These are phyloP conservation scores for Esperia sulphurella DNA, from an alignment of 2,888 invertebrate genomes.

Conservation along the genomic window DNA sequence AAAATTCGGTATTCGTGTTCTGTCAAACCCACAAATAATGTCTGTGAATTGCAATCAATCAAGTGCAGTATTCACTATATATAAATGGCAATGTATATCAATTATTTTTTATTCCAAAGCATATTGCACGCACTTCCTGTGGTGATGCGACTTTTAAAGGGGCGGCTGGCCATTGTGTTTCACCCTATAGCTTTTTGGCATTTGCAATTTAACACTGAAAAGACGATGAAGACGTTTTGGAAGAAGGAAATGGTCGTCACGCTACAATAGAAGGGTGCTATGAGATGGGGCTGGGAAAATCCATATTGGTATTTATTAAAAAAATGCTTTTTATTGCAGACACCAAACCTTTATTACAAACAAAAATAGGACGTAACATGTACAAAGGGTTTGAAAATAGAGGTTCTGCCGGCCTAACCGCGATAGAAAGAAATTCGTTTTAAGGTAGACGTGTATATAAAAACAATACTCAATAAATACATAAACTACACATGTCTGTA, in stretches of 20 bases:
- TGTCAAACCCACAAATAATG: too few relatives aligned
- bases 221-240: conserved; percentile 26
- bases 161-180: conserved; percentile 27
- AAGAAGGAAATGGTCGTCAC: conserved; percentile 24
- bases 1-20: too few relatives aligned
- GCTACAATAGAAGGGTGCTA: conserved; percentile 22
- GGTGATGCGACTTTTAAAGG: conserved; percentile 13
- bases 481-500: too few relatives aligned
- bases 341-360: too few relatives aligned
- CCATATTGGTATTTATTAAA: neutral
- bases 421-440: too few relatives aligned
- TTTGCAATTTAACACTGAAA: conserved; percentile 32
- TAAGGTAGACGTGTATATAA: too few relatives aligned
- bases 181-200: conserved; percentile 32
- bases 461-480: too few relatives aligned
- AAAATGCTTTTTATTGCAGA: too few relatives aligned
- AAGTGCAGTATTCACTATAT: neutral
- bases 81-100: neutral
- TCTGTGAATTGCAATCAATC: too few relatives aligned
- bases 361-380: too few relatives aligned
- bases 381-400: too few relatives aligned
- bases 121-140: conserved; percentile 34
- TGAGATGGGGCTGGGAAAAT: conserved; percentile 7
- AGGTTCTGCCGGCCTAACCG: too few relatives aligned
- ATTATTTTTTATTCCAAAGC: conserved; percentile 25